A percentile compares a stretch with the other conserved stretches of the same genome.
Conservation (phyloP, 2,113 vertebrate species). For the Aspidoscelis tigris region DNA sequence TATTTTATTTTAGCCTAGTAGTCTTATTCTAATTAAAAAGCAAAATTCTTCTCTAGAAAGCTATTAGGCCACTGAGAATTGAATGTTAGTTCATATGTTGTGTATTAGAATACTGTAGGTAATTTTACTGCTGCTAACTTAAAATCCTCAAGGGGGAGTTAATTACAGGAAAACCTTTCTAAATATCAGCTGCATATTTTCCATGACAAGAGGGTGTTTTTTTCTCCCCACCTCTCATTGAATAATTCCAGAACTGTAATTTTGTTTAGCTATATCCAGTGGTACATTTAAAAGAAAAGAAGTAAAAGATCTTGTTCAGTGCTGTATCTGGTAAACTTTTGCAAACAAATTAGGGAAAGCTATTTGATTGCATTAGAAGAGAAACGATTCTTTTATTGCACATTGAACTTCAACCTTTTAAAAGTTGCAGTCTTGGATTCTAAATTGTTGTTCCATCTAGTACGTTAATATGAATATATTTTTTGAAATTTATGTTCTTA, state of each 20-base stretch:
- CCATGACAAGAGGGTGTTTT: constrained; percentile 88
- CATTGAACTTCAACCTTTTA: constrained; percentile 2
- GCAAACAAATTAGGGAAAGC: constrained; percentile 38
- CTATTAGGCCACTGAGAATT: constrained; percentile 74
- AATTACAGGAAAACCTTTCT: constrained; percentile 99
- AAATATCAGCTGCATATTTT: constrained; percentile 98
- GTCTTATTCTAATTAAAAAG: constrained; percentile 72
- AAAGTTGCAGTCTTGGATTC: constrained; percentile 42
- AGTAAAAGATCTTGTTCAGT: constrained; percentile 3
- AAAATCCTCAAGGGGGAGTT: constrained; percentile 98
- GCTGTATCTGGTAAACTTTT: constrained; percentile 40
- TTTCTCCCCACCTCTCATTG: constrained; percentile 73
- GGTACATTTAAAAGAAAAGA: constrained; percentile 64
- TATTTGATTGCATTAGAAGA: constrained; percentile 30
- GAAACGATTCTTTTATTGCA: constrained; percentile 33
- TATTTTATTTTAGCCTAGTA: constrained; percentile 55
- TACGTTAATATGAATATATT: constrained; percentile 43
- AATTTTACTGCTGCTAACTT: constrained; percentile 99
- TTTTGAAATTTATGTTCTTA: constrained; percentile 53
- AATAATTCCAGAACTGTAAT: constrained; percentile 80
- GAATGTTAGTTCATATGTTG: constrained; percentile 92
- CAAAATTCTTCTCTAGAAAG: constrained; percentile 67
- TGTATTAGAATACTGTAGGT: constrained; percentile 96
- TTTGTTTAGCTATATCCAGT: constrained; percentile 69
- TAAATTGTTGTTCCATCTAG: constrained; percentile 45